phyloP scores from a whole-genome alignment of 2,888 invertebrate genomes.

The Tipula vernalis region DNA sequence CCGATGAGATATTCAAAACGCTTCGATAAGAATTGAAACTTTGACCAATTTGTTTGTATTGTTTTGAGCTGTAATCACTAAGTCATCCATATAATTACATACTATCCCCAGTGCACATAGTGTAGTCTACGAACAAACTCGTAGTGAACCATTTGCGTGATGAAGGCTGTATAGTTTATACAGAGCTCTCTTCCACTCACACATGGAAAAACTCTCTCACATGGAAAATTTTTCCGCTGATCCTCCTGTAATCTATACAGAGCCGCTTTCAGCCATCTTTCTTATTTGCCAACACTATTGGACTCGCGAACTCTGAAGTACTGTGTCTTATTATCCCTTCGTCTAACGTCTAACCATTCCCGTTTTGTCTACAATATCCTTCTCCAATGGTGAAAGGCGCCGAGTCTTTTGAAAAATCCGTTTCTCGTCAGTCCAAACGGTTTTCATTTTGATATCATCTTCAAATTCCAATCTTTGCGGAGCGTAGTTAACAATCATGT shows the following conservation, averaged over 20 bases:
- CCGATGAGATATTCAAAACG: not conserved
- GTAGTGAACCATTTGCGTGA: too few relatives aligned
- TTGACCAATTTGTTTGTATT: not conserved
- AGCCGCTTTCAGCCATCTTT: too few relatives aligned
- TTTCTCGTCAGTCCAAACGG: not conserved
- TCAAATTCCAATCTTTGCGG: not conserved
- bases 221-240: too few relatives aligned
- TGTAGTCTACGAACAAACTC: too few relatives aligned
- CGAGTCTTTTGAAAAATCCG: not conserved
- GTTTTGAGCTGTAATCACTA: not conserved
- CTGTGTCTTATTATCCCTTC: too few relatives aligned
- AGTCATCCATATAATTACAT: not conserved
- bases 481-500: too few relatives aligned
- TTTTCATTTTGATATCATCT: not conserved
- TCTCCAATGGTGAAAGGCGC: too few relatives aligned
- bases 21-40: not conserved
- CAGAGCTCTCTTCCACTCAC: too few relatives aligned
- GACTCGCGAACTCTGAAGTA: too few relatives aligned
- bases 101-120: not conserved
- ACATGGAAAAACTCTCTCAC: too few relatives aligned
- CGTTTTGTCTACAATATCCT: not conserved
- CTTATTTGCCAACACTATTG: too few relatives aligned
- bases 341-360: not conserved
- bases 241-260: too few relatives aligned
- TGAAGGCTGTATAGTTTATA: not conserved